These are phyloP conservation scores for Esox masquinongy DNA, from an alignment of 2,797 vertebrate genomes.

Conservation along the genomic window DNA sequence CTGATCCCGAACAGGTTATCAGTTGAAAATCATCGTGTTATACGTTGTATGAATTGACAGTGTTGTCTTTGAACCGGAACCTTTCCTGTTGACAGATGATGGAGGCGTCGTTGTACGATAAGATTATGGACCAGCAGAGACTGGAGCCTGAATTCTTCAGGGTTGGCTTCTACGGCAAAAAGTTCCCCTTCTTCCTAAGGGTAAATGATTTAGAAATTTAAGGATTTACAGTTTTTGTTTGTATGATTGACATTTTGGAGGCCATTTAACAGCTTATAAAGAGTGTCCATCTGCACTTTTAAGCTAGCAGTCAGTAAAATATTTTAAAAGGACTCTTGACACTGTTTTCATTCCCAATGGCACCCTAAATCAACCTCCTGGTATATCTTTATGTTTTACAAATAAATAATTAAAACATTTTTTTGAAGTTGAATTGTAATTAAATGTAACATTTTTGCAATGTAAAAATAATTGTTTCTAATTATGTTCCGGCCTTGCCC, in stretches of 20 bases:
- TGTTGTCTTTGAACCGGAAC: background rate
- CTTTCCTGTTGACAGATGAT: conserved; percentile 81
- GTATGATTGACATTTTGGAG: background rate
- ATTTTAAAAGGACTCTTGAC: background rate
- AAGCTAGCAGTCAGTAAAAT: background rate
- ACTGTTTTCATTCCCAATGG: background rate
- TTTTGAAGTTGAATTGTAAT: background rate
- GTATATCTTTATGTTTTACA: background rate
- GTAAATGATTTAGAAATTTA: no score
- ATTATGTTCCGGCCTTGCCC: no score
- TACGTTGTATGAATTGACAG: background rate
- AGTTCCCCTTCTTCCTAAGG: conserved; percentile 97
- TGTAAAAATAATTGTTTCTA: no score
- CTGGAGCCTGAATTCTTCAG: conserved; percentile 98
- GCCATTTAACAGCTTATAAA: background rate
- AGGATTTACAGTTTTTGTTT: background rate
- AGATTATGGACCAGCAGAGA: conserved; percentile 99
- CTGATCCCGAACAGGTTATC: background rate
- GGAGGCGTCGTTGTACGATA: conserved; percentile 97
- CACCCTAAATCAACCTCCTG: background rate
- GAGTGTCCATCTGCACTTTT: background rate
- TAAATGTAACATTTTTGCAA: no score
- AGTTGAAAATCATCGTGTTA: background rate
- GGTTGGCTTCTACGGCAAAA: conserved; percentile 98
- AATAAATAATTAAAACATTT: background rate